Conservation (phyloP, 2,888 invertebrate species). For the Dasypolia templi region DNA sequence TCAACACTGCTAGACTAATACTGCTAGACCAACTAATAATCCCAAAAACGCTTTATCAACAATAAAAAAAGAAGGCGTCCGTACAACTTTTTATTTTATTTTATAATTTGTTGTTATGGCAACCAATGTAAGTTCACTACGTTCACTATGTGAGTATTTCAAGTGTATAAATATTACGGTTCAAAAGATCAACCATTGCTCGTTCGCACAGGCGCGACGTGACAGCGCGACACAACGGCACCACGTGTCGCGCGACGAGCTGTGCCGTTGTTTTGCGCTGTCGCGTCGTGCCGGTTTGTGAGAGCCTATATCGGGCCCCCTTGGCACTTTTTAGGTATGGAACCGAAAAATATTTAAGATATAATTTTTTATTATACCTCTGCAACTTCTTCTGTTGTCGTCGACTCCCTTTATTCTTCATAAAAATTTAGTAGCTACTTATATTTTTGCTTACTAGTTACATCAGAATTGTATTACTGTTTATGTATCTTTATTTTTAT, state of each 20-base stretch:
- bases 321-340: not conserved
- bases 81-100: not conserved
- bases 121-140: not conserved
- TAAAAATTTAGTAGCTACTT: conserved; percentile 77
- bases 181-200: too few relatives aligned
- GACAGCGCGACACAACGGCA: too few relatives aligned
- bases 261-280: too few relatives aligned
- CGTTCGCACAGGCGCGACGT: too few relatives aligned
- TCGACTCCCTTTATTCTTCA: conserved; percentile 74
- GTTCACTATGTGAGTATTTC: not conserved
- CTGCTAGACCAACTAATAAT: too few relatives aligned
- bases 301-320: too few relatives aligned
- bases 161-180: not conserved
- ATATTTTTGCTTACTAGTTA: conserved; percentile 72
- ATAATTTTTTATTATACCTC: conserved; percentile 71
- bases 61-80: too few relatives aligned
- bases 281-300: too few relatives aligned
- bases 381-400: conserved; percentile 71
- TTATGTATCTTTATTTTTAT: conserved; percentile 69
- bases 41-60: too few relatives aligned
- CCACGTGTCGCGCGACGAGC: too few relatives aligned
- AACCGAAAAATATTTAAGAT: conserved; percentile 46
- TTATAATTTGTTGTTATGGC: not conserved
- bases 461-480: conserved; percentile 73
- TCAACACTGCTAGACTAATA: not conserved